Evolutionary conservation across 2,888 invertebrate genomes (phyloP).

Genomic region (Lasioglossum marginatum): DNA sequence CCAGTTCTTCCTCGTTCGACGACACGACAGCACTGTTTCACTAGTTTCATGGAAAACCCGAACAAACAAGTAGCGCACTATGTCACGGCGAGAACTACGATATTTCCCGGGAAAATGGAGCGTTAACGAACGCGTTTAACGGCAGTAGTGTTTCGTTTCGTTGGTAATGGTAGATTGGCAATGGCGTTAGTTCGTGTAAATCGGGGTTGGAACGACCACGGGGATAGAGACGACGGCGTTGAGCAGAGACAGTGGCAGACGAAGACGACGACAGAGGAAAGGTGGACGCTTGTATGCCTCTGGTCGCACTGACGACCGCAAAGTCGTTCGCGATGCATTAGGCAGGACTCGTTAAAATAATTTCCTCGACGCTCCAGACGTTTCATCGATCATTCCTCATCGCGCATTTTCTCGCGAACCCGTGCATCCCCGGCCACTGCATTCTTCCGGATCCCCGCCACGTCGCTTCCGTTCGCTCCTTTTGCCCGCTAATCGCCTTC

Average conservation of each 20-base stretch:
- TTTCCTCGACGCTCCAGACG: conserved; percentile 47
- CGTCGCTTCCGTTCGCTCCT: not conserved
- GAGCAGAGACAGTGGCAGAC: not conserved
- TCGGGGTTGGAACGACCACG: not conserved
- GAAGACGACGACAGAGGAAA: not conserved
- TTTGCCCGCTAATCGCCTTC: not conserved
- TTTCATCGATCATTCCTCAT: conserved; percentile 61
- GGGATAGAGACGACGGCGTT: not conserved
- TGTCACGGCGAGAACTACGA: not conserved
- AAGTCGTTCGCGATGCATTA: conserved; percentile 63
- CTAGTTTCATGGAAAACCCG: conserved; percentile 5
- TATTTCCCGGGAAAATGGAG: not conserved
- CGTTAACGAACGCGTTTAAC: conserved; percentile 46
- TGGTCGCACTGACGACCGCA: conserved; percentile 36
- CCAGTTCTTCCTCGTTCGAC: not conserved
- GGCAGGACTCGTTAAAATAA: conserved; percentile 62
- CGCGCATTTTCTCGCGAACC: conserved; percentile 28
- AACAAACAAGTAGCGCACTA: not conserved
- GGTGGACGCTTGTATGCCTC: conserved; percentile 43
- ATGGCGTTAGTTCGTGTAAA: conserved; percentile 7
- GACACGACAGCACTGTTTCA: conserved; percentile 1
- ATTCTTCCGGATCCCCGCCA: conserved; percentile 24
- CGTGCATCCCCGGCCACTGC: conserved; percentile 10
- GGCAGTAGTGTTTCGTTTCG: conserved; percentile 41
- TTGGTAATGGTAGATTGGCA: not conserved